Conservation (phyloP, 1,140 invertebrate genomes). For the Andrena cerasifolii region DNA sequence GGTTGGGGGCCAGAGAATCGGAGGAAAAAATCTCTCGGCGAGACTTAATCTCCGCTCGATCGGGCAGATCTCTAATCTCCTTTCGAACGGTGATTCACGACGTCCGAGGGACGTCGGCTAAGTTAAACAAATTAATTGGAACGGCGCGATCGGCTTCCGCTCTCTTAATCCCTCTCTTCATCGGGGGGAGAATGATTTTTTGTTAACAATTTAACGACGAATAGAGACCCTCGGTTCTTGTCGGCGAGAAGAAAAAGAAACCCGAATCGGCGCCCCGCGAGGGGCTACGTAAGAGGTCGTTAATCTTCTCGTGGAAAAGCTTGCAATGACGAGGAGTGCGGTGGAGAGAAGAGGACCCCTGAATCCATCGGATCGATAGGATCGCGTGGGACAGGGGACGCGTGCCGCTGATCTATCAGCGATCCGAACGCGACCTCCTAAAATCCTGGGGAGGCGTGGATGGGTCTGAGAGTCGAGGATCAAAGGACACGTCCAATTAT, state of each 20-base stretch:
- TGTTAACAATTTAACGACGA: not conserved
- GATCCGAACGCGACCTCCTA: conserved; percentile 38
- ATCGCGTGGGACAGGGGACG: not conserved
- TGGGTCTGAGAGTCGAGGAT: conserved; percentile 24
- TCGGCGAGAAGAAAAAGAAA: not conserved
- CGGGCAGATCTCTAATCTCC: conserved; percentile 64
- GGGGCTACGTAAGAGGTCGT: not conserved
- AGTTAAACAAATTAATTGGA: conserved; percentile 58
- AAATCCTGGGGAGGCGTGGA: conserved; percentile 33
- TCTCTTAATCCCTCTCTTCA: not conserved
- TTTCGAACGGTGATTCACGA: conserved; percentile 33
- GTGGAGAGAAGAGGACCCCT: not conserved
- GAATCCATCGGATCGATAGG: not conserved
- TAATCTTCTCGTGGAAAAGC: conserved; percentile 7
- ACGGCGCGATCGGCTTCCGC: conserved; percentile 8
- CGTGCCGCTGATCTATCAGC: conserved; percentile 58
- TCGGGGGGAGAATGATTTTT: not conserved
- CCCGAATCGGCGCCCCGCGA: not conserved
- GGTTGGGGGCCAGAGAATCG: not conserved
- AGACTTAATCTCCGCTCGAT: conserved; percentile 62
- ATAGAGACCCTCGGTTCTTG: not conserved
- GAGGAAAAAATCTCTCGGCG: not conserved
- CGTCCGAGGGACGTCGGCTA: conserved; percentile 32
- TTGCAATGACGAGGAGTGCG: not conserved
- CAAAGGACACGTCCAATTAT: conserved; percentile 70